Conservation (phyloP, 1,140 invertebrate genomes). For the Orius insidiosus region DNA sequence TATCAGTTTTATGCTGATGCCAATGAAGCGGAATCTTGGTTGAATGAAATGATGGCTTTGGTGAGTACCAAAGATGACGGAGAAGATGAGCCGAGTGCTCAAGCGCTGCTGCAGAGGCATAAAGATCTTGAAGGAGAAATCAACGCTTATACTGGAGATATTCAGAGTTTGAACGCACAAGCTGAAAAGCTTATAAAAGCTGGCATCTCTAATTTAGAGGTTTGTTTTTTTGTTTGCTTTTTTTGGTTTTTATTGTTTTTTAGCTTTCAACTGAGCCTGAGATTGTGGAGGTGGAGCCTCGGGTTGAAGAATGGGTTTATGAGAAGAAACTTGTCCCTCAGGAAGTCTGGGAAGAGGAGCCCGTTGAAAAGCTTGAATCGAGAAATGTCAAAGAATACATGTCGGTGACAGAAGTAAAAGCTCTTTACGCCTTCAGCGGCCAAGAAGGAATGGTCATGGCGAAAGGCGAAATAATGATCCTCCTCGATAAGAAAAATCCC, state of each 20-base stretch:
- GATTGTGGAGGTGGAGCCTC: constrained; percentile 38
- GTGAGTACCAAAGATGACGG: constrained; percentile 78
- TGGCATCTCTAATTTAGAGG: constrained; percentile 57
- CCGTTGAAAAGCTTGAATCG: constrained; percentile 66
- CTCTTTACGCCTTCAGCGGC: constrained; percentile 78
- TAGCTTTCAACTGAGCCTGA: constrained; percentile 47
- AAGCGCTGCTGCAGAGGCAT: constrained; percentile 69
- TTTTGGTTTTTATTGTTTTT: background rate
- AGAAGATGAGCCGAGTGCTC: constrained; percentile 73
- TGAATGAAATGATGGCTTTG: constrained; percentile 80
- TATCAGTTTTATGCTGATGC: constrained; percentile 92
- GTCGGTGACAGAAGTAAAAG: constrained; percentile 73
- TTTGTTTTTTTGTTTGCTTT: constrained; percentile 19
- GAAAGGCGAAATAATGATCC: constrained; percentile 86
- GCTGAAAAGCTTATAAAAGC: constrained; percentile 63
- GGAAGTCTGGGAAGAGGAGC: constrained; percentile 81
- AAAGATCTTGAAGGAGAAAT: constrained; percentile 79
- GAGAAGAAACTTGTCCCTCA: constrained; percentile 65
- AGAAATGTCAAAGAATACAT: constrained; percentile 70
- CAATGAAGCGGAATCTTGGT: constrained; percentile 95
- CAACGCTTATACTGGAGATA: constrained; percentile 75
- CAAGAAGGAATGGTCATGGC: constrained; percentile 74
- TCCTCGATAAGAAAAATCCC: constrained; percentile 85
- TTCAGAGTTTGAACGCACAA: constrained; percentile 68
- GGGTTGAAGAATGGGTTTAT: constrained; percentile 50